Base-by-base conservation (phyloP, 1,140 invertebrate genomes). In the Olivierus martensii region DNA sequence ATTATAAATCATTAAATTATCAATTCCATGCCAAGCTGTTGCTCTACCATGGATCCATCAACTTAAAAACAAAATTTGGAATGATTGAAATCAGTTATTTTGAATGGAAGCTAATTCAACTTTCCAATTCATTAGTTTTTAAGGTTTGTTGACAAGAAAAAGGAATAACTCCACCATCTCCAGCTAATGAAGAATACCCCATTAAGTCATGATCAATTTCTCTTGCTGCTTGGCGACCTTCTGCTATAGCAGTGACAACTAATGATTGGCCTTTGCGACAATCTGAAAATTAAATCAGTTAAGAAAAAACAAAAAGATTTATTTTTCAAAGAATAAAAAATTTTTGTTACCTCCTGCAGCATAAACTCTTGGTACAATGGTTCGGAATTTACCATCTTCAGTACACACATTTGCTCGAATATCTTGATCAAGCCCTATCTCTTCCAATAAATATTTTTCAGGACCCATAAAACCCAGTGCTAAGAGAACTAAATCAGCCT, bases 381-480 rank as follows among this genome's bases (percentile, higher is more conserved):
- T 96, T 60, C 68, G 71, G 72, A 87, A 95, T 67, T 83, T 79
- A 41, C 80, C 80, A 7, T 49, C 7, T 3, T 78, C 74, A 1
- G 93, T 94, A 63, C 86, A 77, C 58, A 96, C 84, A 71, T 99
- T 99, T 56, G 90, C 89, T 57, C 93, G 78, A 1, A 83, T 79
- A 71, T 98, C 93, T 60, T 89, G 71, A 48, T 83, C 79, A 15
- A 94, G 68, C 51, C 82, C 79, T 11, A 99, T 70, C 67, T 97
- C 83, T 59, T 78, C 77, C 18, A 87, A 79, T 52, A 98, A 81
- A 53, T 84, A 81, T 63, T 84, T 81, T 70, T 99, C 94, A 7
- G 94, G 95, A 3, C 95, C 94, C 35, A 98, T 72, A 75, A 99
- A 99, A 62, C 95, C 95, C 92, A 99, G 96, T 15, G 95, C 94